phyloP scores from a whole-genome alignment of 2,888 invertebrate species.

The Leucophora obtusa region DNA sequence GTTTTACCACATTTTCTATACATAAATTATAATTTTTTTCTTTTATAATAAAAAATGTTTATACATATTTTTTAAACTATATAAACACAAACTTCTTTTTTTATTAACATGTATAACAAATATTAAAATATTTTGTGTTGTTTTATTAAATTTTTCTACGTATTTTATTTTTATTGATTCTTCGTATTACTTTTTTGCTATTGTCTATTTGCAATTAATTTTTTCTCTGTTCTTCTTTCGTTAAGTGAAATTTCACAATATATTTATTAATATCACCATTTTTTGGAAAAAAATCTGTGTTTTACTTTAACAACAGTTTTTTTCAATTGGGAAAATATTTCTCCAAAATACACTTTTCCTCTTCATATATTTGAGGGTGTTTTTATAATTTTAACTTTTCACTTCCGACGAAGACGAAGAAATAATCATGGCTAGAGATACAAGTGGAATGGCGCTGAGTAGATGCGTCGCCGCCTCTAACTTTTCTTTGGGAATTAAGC shows the following conservation, averaged over 20 bases:
- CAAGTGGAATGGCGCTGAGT: too few species aligned
- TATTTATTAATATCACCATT: background rate
- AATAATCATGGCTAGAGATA: too few species aligned
- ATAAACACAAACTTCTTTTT: background rate
- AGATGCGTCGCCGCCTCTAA: too few species aligned
- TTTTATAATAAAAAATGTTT: background rate
- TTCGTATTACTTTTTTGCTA: slow-evolving; percentile 23
- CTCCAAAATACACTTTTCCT: slow-evolving; percentile 5
- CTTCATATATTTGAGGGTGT: too few species aligned
- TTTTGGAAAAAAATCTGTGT: slow-evolving; percentile 20
- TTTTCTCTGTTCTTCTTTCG: slow-evolving; percentile 23
- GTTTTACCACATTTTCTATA: slow-evolving; percentile 18
- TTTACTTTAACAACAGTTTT: slow-evolving; percentile 47
- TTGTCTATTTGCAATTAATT: slow-evolving; percentile 34
- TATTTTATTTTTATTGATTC: slow-evolving; percentile 34
- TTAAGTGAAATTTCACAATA: slow-evolving; percentile 40
- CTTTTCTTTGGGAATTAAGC: too few species aligned
- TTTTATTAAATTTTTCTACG: slow-evolving; percentile 33
- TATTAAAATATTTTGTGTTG: background rate
- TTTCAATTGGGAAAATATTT: slow-evolving; percentile 21
- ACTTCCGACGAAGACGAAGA: slow-evolving; percentile 61
- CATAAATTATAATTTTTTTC: slow-evolving; percentile 15
- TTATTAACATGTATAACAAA: too few species aligned
- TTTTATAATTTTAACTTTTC: slow-evolving; percentile 52
- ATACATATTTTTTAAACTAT: background rate